Percentiles rank a stretch among this genome's conserved stretches.
Conservation (phyloP, 2,888 invertebrate genomes). For the Plusia festucae region DNA sequence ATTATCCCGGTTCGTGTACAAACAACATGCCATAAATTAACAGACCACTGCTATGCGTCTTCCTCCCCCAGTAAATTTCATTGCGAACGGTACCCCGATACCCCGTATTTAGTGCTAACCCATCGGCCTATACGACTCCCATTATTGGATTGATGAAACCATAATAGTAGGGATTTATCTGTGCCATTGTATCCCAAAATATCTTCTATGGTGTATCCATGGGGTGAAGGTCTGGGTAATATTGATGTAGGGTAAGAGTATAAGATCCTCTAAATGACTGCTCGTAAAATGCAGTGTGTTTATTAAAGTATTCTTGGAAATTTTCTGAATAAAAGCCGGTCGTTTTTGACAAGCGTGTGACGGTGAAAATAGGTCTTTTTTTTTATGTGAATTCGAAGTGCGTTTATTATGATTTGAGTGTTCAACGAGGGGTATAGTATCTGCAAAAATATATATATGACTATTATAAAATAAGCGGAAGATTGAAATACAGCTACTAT, state of each 20-base stretch:
- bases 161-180: constrained; percentile 61
- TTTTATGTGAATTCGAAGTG: too few relatives aligned
- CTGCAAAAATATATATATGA: too few relatives aligned
- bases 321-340: background rate
- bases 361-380: too few relatives aligned
- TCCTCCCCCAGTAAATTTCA: constrained; percentile 72
- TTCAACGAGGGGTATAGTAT: too few relatives aligned
- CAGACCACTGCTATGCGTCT: constrained; percentile 80
- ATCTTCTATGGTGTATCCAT: constrained; percentile 13
- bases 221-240: background rate
- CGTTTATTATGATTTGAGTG: too few relatives aligned
- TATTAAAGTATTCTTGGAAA: background rate
- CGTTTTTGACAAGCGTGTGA: background rate
- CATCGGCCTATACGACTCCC: constrained; percentile 58
- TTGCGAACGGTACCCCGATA: constrained; percentile 59
- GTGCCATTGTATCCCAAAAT: constrained; percentile 48
- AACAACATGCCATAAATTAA: constrained; percentile 87
- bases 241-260: background rate
- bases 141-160: constrained; percentile 62
- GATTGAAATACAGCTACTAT: too few relatives aligned
- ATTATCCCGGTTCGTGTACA: constrained; percentile 80
- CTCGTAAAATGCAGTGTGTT: constrained; percentile 4
- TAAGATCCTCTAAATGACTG: constrained; percentile 1
- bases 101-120: constrained; percentile 62
- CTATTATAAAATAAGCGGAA: too few relatives aligned